Conservation (phyloP, 2,113 vertebrate species). For the Phoxinus phoxinus region DNA sequence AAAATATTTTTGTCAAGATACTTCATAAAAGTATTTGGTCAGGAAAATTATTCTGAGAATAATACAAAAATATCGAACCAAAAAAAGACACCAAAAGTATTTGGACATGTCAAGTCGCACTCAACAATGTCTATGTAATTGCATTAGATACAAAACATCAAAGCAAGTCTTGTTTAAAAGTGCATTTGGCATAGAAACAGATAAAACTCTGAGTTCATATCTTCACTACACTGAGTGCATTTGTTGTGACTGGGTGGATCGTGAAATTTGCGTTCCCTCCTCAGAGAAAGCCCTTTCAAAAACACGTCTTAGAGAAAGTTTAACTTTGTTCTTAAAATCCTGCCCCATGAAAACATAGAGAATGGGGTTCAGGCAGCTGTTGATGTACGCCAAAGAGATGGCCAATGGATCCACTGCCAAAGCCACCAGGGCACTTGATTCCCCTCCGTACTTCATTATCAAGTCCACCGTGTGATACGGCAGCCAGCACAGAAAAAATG, state of each 20-base stretch:
- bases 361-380: slow-evolving; percentile 83
- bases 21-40: not conserved
- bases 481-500: slow-evolving; percentile 82
- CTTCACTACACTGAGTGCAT: not conserved
- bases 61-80: not conserved
- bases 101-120: not conserved
- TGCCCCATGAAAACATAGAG: slow-evolving; percentile 83
- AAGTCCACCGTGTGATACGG: slow-evolving; percentile 78
- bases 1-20: not conserved
- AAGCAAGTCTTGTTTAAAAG: not conserved
- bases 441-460: slow-evolving; percentile 46
- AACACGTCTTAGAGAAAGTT: slow-evolving; percentile 68
- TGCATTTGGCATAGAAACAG: not conserved
- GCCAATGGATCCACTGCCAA: slow-evolving; percentile 68
- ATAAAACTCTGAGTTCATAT: not conserved
- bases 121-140: not conserved
- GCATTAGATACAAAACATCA: not conserved
- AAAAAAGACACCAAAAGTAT: not conserved
- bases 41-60: not conserved
- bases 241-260: slow-evolving; percentile 16
- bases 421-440: not conserved
- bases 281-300: slow-evolving; percentile 79
- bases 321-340: slow-evolving; percentile 75
- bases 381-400: slow-evolving; percentile 74
- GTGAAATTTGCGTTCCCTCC: slow-evolving; percentile 45